Evolutionary conservation across 2,797 vertebrate species (phyloP).

Genomic region (Mycteria americana): DNA sequence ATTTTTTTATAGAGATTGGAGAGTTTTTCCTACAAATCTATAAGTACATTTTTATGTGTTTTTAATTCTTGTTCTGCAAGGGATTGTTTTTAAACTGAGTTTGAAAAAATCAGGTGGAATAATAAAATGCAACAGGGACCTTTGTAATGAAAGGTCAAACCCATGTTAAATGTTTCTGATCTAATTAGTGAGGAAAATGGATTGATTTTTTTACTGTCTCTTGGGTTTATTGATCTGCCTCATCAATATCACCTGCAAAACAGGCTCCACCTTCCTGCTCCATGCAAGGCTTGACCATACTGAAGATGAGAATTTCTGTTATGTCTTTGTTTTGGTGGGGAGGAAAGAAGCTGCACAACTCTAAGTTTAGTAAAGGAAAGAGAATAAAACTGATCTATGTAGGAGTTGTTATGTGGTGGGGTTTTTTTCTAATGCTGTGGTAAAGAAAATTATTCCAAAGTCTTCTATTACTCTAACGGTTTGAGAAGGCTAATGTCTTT

Average conservation of each 20-base stretch:
- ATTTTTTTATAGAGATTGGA: neutral
- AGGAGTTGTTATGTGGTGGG: neutral
- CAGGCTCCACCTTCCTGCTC: neutral
- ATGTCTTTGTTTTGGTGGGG: neutral
- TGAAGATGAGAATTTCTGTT: neutral
- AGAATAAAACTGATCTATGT: neutral
- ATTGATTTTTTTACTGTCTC: constrained; percentile 21
- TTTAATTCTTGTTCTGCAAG: neutral
- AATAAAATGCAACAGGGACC: neutral
- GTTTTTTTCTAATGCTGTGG: neutral
- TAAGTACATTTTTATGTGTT: neutral
- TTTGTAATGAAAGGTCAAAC: constrained; percentile 19
- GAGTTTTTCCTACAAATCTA: neutral
- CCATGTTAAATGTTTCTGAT: neutral
- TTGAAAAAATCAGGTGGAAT: neutral
- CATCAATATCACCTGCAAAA: neutral
- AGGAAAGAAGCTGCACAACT: neutral
- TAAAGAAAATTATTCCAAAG: neutral
- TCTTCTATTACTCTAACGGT: neutral
- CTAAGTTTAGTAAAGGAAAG: neutral
- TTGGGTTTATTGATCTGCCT: constrained; percentile 4
- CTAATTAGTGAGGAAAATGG: neutral
- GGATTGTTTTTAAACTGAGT: neutral
- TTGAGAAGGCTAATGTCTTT: neutral
- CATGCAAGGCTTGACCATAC: neutral